Percentiles rank a stretch among this genome's conserved stretches.
Conservation (phyloP, 2,113 vertebrate genomes). For the Setophaga coronata region DNA sequence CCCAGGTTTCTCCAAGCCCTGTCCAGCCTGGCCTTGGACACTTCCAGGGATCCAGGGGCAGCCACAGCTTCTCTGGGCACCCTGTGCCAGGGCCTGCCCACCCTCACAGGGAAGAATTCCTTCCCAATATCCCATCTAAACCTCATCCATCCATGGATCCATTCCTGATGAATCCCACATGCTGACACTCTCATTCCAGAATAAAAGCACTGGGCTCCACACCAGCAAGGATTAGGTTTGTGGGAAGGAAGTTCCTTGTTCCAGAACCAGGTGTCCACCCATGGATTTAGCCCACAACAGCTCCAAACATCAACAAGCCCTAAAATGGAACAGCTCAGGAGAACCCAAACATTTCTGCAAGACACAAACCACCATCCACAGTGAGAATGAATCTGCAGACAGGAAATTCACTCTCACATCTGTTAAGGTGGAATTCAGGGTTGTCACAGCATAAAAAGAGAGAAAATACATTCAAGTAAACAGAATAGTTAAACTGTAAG, state of each 20-base stretch:
- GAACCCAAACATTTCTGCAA: background rate
- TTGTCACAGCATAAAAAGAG: background rate
- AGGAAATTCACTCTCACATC: background rate
- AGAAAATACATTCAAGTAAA: background rate
- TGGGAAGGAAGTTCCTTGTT: background rate
- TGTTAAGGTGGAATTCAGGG: background rate
- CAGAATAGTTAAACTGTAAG: background rate
- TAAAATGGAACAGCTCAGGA: background rate
- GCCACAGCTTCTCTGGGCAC: background rate
- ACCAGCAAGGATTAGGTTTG: background rate
- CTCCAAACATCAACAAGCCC: background rate
- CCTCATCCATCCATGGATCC: background rate
- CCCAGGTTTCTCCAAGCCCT: background rate
- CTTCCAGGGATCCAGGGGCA: background rate
- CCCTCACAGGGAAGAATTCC: background rate
- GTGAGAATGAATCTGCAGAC: background rate
- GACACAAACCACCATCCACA: background rate
- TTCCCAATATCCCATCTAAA: background rate
- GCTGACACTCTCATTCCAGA: background rate
- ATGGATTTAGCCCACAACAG: background rate
- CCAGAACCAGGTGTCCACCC: background rate
- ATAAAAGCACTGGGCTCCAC: background rate
- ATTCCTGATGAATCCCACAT: background rate
- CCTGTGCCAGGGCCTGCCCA: background rate
- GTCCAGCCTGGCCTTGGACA: accelerated